Evolutionary conservation across 2,888 invertebrate genomes (phyloP).

Genomic region (Holacanthella duospinosa): DNA sequence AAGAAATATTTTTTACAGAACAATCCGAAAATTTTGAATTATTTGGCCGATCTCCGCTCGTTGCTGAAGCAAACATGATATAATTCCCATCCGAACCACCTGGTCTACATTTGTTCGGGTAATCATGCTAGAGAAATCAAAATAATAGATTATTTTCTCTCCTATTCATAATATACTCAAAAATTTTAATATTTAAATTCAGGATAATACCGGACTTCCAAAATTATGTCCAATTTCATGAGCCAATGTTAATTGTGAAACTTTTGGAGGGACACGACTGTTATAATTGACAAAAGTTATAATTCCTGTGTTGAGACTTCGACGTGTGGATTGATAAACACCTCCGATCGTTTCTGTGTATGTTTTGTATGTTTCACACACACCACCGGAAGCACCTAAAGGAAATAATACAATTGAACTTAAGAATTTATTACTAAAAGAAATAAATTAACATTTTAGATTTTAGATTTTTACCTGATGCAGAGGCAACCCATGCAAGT

Average conservation of each 20-base stretch:
- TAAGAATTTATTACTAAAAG: too few species aligned
- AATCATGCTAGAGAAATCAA: conserved; percentile 66
- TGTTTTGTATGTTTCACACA: conserved; percentile 94
- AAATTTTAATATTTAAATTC: not conserved
- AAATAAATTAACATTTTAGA: too few species aligned
- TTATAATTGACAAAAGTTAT: conserved; percentile 99
- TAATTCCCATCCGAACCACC: conserved; percentile 89
- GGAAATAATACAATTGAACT: not conserved
- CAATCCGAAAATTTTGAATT: conserved; percentile 95
- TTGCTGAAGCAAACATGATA: conserved; percentile 99
- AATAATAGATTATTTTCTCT: not conserved
- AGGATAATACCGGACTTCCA: conserved; percentile 76
- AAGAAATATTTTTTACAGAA: conserved; percentile 87
- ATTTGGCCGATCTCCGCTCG: conserved; percentile 93
- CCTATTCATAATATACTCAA: not conserved
- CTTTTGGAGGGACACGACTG: conserved; percentile 90
- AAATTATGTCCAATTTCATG: conserved; percentile 99
- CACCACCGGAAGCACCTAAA: conserved; percentile 88
- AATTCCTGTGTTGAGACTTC: conserved; percentile 94
- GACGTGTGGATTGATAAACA: conserved; percentile 83
- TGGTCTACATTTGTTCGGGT: conserved; percentile 78
- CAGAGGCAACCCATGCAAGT: conserved; percentile 97
- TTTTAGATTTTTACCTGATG: conserved; percentile 55
- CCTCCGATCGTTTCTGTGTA: conserved; percentile 93
- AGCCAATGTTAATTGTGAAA: conserved; percentile 91